Conservation (phyloP, 2,888 invertebrate species). For the Pristionchus arcanus region DNA sequence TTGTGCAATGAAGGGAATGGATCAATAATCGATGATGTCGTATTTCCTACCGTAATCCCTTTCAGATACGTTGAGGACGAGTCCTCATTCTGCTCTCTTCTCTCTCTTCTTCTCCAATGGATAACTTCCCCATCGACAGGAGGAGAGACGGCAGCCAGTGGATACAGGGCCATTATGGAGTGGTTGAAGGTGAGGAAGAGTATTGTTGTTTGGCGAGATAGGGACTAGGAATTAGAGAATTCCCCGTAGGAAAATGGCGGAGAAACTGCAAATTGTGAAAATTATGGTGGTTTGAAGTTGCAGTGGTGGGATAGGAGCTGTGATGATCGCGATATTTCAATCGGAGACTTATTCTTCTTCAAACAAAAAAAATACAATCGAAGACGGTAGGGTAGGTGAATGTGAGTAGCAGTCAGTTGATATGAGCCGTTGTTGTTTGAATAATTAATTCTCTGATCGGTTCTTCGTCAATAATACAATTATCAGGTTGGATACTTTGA, state of each 20-base stretch:
- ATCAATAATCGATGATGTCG: too few relatives aligned
- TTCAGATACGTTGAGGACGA: slow-evolving; percentile 65
- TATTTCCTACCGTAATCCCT: background rate
- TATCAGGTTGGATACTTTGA: too few relatives aligned
- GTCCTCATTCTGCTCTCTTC: slow-evolving; percentile 66
- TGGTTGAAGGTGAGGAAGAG: slow-evolving; percentile 59
- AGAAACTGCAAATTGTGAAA: too few relatives aligned
- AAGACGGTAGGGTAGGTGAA: too few relatives aligned
- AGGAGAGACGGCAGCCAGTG: slow-evolving; percentile 44
- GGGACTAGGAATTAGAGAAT: too few relatives aligned
- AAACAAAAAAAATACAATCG: background rate
- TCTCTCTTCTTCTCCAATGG: slow-evolving; percentile 65
- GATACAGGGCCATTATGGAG: slow-evolving; percentile 54
- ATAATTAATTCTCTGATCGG: too few relatives aligned
- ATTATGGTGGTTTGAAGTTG: background rate
- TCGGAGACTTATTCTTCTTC: too few relatives aligned
- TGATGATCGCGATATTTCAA: background rate
- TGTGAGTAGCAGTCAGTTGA: too few relatives aligned
- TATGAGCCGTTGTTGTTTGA: too few relatives aligned
- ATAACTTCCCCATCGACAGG: slow-evolving; percentile 35
- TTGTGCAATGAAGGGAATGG: too few relatives aligned
- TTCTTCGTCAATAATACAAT: too few relatives aligned
- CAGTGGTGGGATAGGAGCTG: background rate
- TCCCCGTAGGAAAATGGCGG: too few relatives aligned
- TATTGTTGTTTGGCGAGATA: background rate